A percentile compares a stretch with the other conserved stretches of the same genome.
Evolutionary conservation across 2,888 invertebrate genomes (phyloP).

Genomic region (Capitulum mitella): DNA sequence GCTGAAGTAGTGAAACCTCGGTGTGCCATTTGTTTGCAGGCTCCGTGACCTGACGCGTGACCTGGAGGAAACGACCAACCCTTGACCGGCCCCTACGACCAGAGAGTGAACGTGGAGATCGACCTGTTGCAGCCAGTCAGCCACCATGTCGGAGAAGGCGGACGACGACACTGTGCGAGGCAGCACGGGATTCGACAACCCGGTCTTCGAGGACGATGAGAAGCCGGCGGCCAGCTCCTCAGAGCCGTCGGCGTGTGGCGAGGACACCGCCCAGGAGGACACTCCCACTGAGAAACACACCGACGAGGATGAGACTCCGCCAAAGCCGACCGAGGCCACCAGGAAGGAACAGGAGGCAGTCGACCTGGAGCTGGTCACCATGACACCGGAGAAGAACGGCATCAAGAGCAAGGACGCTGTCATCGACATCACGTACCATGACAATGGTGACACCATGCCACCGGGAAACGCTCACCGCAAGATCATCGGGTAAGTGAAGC

Average conservation of each 20-base stretch:
- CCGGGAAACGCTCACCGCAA: not conserved
- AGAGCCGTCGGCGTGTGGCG: no score
- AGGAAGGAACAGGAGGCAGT: not conserved
- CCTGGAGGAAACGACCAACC: no score
- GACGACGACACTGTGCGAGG: not conserved
- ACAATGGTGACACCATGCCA: slow-evolving; percentile 10
- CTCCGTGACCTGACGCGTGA: no score
- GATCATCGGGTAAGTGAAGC: not conserved
- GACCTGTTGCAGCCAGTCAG: no score
- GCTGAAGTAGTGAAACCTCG: no score
- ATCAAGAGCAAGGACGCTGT: slow-evolving; percentile 16
- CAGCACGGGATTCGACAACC: slow-evolving; percentile 8
- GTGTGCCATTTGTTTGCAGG: no score
- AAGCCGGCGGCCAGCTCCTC: not conserved
- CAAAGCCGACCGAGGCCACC: not conserved
- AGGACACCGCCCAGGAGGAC: no score
- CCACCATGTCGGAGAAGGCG: not conserved
- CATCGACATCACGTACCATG: slow-evolving; percentile 17
- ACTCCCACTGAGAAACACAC: no score
- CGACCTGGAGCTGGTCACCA: slow-evolving; percentile 7
- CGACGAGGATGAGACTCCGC: no score
- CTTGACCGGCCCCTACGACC: no score
- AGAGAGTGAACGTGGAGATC: no score
- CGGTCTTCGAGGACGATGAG: slow-evolving; percentile 17
- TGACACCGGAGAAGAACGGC: slow-evolving; percentile 11